Percentiles rank a stretch among this genome's conserved stretches.
These are phyloP conservation scores for Avahi laniger DNA, from an alignment of 2,797 vertebrate species.

Conservation along the genomic window DNA sequence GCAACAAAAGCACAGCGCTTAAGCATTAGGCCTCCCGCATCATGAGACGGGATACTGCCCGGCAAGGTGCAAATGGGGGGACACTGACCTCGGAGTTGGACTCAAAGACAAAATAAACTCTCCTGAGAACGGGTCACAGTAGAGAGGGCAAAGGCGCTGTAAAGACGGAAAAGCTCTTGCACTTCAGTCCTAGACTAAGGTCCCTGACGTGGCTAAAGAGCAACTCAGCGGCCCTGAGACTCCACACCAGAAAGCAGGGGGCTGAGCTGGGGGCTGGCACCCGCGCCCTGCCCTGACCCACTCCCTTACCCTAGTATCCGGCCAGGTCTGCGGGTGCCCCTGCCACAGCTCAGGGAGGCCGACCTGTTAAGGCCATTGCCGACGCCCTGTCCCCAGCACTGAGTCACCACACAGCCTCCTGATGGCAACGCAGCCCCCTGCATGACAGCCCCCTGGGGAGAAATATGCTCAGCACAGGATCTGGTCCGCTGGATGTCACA, in stretches of 20 bases:
- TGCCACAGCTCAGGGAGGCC: not conserved
- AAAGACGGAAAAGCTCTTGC: rapidly evolving
- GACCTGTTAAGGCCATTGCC: not conserved
- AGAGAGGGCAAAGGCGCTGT: not conserved
- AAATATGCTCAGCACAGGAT: not conserved
- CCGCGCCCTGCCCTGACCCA: too few species aligned
- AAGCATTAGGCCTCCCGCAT: not conserved
- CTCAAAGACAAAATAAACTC: not conserved
- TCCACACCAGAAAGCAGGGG: not conserved
- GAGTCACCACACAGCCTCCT: not conserved
- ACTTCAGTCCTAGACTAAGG: not conserved
- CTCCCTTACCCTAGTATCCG: not conserved
- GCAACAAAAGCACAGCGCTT: not conserved
- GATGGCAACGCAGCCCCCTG: not conserved
- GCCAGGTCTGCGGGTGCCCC: not conserved
- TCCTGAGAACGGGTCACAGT: not conserved
- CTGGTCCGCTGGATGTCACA: not conserved
- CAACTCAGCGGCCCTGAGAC: not conserved
- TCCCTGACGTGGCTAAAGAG: not conserved
- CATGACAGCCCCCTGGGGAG: not conserved
- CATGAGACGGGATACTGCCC: not conserved
- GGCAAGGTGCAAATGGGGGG: not conserved
- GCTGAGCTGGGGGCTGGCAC: not conserved
- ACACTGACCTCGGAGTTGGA: not conserved
- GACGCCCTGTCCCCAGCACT: not conserved